Base-by-base conservation (phyloP, 2,797 vertebrate genomes). In the Corythornis leucogaster region DNA sequence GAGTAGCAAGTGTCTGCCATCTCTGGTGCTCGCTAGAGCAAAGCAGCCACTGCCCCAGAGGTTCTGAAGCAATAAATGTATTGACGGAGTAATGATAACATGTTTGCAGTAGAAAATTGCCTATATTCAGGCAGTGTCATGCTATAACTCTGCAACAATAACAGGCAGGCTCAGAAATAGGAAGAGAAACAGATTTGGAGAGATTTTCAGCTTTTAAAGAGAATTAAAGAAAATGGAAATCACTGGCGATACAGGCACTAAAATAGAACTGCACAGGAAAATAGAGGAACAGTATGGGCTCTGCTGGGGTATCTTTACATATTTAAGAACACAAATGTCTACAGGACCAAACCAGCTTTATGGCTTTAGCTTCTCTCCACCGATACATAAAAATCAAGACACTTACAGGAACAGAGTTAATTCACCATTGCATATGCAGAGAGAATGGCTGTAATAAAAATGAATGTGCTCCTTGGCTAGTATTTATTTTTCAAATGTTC, bases 401-500 rank as follows among this genome's bases (percentile, higher is more conserved):
- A 80, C 62, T 80, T 9, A 28, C 73, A 86, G 91, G 69, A 79
- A 62, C 30, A 58, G 76, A 87, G 85, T 85, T 94, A 94, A 94
- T 95, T 95, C 91, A 63, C 51, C 89, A 63, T 67, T 59, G 80
- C 70, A 83, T 95, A 93, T 94, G 92, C 92, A 91, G 80, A 33
- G 51, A 70, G 85, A 94, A 73, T 53, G 55, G 80, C 89, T 87
- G 30, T 59, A 89, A 92, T 96, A 95, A 95, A 96, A 95, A 70
- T 12, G 35, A 93, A 92, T 73, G 74, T 80, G 77, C 82, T 95
- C 84, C 81, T 96, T 82, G 92, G 77, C 77, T 93, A 93, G 58
- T 89, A 73, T 95, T 95, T 95, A 86, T 95, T 95, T 90, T 94
- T 89, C 89, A 87, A 73, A 89, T 89, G 89, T 91, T 91, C 89